phyloP scores from a whole-genome alignment of 1,140 invertebrate genomes.

The Panulirus ornatus region DNA sequence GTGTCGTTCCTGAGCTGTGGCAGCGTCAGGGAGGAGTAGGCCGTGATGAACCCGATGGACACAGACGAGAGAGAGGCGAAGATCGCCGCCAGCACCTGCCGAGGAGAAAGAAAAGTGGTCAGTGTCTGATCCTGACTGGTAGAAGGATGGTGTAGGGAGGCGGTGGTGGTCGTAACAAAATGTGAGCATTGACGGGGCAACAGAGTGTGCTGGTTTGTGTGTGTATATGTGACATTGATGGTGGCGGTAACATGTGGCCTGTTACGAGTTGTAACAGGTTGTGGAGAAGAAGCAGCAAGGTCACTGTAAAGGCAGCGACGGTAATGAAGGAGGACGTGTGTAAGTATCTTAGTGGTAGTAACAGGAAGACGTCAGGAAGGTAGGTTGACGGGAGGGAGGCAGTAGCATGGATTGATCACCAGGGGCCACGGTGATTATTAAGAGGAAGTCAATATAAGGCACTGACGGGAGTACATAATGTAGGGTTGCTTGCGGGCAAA shows the following conservation, averaged over 20 bases:
- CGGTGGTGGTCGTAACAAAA: neutral
- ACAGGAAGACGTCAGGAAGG: no score
- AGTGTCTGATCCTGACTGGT: neutral
- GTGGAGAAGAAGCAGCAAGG: no score
- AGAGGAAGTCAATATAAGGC: no score
- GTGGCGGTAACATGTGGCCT: neutral
- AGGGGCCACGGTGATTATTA: no score
- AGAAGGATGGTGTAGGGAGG: neutral
- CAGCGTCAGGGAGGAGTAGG: slow-evolving; percentile 72
- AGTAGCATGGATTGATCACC: no score
- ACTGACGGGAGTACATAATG: no score
- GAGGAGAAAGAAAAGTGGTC: neutral
- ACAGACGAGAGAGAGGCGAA: slow-evolving; percentile 65
- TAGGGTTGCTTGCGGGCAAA: no score
- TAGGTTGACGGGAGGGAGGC: no score
- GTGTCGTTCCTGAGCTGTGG: slow-evolving; percentile 72
- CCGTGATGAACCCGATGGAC: slow-evolving; percentile 72
- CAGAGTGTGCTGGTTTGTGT: no score
- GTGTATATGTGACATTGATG: neutral
- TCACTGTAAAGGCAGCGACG: no score
- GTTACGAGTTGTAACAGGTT: neutral
- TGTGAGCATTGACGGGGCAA: neutral
- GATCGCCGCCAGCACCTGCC: slow-evolving; percentile 46
- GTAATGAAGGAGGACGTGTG: no score
- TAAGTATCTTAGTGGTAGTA: no score